phyloP scores from a whole-genome alignment of 2,888 invertebrate genomes.

The Dolichomitus sp. region DNA sequence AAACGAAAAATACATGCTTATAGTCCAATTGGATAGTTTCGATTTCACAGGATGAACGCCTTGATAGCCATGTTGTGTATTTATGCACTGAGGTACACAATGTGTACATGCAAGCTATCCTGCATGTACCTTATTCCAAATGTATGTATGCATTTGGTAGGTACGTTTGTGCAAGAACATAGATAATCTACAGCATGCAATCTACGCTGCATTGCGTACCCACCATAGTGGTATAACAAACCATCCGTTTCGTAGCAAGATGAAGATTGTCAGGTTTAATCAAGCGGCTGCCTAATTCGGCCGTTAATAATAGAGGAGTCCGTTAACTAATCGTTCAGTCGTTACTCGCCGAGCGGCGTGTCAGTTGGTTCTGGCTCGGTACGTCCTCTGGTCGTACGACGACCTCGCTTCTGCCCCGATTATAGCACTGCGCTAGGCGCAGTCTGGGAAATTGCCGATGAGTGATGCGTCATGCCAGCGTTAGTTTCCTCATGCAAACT shows the following conservation, averaged over 20 bases:
- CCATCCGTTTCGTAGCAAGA: slow-evolving; percentile 43
- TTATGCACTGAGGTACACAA: slow-evolving; percentile 1
- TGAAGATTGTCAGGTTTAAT: slow-evolving; percentile 50
- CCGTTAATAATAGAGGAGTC: slow-evolving; percentile 47
- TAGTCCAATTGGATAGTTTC: background rate
- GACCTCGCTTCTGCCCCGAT: slow-evolving; percentile 27
- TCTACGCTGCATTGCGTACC: slow-evolving; percentile 20
- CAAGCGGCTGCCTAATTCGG: slow-evolving; percentile 50
- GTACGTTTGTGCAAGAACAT: slow-evolving; percentile 15
- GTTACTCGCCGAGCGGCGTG: slow-evolving; percentile 46
- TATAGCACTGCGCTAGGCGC: slow-evolving; percentile 39
- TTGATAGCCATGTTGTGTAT: background rate
- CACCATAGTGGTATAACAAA: slow-evolving; percentile 31
- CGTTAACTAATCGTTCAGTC: slow-evolving; percentile 50
- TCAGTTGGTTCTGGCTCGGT: slow-evolving; percentile 39
- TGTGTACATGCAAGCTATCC: background rate
- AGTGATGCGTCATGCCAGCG: slow-evolving; percentile 41
- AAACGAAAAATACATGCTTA: background rate
- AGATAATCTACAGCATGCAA: slow-evolving; percentile 20
- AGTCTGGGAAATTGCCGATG: slow-evolving; percentile 50
- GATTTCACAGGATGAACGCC: background rate
- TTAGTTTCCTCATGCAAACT: slow-evolving; percentile 49
- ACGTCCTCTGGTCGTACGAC: slow-evolving; percentile 28
- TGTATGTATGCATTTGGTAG: slow-evolving; percentile 15
- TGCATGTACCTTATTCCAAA: background rate